Evolutionary conservation across 2,797 vertebrate genomes (phyloP).

Genomic region (Manis crassicaudata): DNA sequence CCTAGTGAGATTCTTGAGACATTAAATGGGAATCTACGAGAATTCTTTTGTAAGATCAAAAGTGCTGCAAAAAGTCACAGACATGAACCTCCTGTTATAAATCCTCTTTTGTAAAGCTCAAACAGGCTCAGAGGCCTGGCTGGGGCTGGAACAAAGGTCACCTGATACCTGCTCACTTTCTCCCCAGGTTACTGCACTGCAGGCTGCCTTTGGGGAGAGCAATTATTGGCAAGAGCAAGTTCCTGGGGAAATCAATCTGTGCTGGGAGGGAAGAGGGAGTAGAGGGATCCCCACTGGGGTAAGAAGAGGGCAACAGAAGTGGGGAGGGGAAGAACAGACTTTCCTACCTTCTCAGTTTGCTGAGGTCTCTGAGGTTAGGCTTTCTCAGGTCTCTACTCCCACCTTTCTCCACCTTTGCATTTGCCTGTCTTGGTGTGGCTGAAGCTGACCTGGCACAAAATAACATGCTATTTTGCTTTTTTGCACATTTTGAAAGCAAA

Average conservation of each 20-base stretch:
- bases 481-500: conserved; percentile 58
- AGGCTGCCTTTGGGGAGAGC: neutral
- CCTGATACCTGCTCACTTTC: neutral
- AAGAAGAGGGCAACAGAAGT: neutral
- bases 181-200: neutral
- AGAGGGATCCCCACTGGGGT: neutral
- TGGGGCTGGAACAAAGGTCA: neutral
- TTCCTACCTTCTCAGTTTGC: conserved; percentile 6
- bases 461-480: conserved; percentile 30
- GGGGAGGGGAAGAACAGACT: neutral
- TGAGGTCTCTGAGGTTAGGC: neutral
- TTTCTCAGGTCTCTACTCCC: neutral
- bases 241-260: neutral
- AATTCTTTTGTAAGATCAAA: neutral
- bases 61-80: neutral
- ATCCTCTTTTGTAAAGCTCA: neutral
- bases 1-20: neutral
- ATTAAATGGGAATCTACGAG: neutral
- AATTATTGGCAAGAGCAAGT: neutral
- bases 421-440: neutral
- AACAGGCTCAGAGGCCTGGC: neutral
- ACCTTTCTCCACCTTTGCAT: neutral
- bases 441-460: conserved; percentile 50
- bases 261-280: neutral
- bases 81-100: neutral